Base-by-base conservation (phyloP, 2,797 vertebrate genomes). In the Atherinosoma microstoma region DNA sequence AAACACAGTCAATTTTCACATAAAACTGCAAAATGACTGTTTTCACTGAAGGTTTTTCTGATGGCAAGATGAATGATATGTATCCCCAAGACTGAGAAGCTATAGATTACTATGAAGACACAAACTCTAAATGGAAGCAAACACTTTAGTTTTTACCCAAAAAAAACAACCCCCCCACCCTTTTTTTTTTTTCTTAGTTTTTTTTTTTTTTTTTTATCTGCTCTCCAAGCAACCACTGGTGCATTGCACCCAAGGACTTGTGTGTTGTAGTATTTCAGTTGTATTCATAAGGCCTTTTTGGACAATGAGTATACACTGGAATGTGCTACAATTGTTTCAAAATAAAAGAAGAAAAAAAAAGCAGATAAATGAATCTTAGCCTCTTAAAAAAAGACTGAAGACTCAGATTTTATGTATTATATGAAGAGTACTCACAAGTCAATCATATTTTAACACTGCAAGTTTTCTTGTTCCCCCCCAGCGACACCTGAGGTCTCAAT, bases 231-330 rank as follows among this genome's bases (percentile, higher is more conserved):
- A 84, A 83, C 22, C 73, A 60, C 6, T 16, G 83, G 82, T 89
- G 90, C 89, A 84, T 84, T 58, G 82, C 83, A 89, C 90, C 87
- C 58, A 78, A 72, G 51, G 54, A 61, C 36, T 20, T 76, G 47
- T 79, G 64, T 63, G 60, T 71, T 78, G 84, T 68, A 40, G 74
- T 85, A 53, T 75, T 76, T 86, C 73, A 62, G 69, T 67, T 81
- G 75, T 82, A 79, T 81, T 87, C 29, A 68, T 93, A 94, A 94
- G 93, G 93, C 90, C 84, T 86, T 91, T 71, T 32, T 47, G 82
- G 83, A 90, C 87, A 78, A 86, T 53, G 84, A 80, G 67, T 78
- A 64, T 78, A 83, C 77, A 81, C 68, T 90, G 92, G 92, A 94
- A 94, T 93, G 93, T 94, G 88, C 85, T 87, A 88, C 79, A 84